These are phyloP conservation scores for Temnothorax unifasciatus DNA, from an alignment of 2,888 invertebrate species.

Conservation along the genomic window DNA sequence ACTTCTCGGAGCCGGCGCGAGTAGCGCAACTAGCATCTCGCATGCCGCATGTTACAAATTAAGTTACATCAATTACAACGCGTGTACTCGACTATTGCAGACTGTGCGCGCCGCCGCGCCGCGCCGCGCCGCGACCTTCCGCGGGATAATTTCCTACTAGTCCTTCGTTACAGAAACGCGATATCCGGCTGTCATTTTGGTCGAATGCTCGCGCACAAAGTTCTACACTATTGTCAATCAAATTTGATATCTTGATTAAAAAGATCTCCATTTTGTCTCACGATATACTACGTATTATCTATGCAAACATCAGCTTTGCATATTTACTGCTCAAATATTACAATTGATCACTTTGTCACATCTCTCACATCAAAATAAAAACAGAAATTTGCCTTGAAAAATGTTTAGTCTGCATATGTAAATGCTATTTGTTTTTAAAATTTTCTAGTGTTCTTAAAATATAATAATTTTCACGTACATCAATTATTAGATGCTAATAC, in stretches of 20 bases:
- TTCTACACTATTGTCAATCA: slow-evolving; percentile 5
- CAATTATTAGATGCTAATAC: background rate
- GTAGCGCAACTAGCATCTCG: slow-evolving; percentile 46
- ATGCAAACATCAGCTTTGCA: background rate
- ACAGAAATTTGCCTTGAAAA: slow-evolving; percentile 1
- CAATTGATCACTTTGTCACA: background rate
- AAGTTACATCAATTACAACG: slow-evolving; percentile 75
- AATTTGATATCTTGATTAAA: slow-evolving; percentile 14
- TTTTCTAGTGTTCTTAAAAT: background rate
- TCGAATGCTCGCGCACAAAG: background rate
- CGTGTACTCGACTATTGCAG: slow-evolving; percentile 66
- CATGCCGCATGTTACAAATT: slow-evolving; percentile 72
- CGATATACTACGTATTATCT: background rate
- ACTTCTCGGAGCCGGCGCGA: slow-evolving; percentile 24
- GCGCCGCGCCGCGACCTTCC: slow-evolving; percentile 53
- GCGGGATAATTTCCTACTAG: slow-evolving; percentile 66
- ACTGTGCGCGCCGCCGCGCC: slow-evolving; percentile 43
- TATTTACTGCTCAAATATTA: background rate
- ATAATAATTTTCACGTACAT: background rate
- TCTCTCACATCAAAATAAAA: background rate
- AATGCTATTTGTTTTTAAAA: background rate
- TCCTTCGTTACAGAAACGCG: slow-evolving; percentile 33
- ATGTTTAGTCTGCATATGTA: background rate
- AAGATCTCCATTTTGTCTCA: slow-evolving; percentile 15
- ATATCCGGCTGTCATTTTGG: slow-evolving; percentile 32